These are phyloP conservation scores for Montipora efflorescens DNA, from an alignment of 64 coral and sea anemone species.

Conservation along the genomic window DNA sequence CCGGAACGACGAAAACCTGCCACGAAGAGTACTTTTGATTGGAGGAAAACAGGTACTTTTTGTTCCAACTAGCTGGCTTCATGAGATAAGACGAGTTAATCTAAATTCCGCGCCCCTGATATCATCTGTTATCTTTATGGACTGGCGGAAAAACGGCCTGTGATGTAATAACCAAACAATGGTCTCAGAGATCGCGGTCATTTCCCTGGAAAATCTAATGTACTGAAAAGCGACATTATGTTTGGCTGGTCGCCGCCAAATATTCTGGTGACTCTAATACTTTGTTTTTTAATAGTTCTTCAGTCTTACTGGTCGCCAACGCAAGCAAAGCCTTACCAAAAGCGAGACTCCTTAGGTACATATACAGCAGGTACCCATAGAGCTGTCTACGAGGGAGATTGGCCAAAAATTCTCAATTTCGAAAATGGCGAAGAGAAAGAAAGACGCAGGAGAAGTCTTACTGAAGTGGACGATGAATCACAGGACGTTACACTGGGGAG, in stretches of 20 bases:
- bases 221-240: constrained; percentile 90
- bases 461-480: constrained; percentile 50
- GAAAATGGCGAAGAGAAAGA: constrained; percentile 46
- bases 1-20: constrained; percentile 49
- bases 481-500: neutral
- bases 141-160: constrained; percentile 64
- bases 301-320: constrained; percentile 25
- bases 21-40: constrained; percentile 77
- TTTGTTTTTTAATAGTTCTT: constrained; percentile 50
- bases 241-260: constrained; percentile 94
- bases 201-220: constrained; percentile 75
- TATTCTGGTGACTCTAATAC: constrained; percentile 62
- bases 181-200: constrained; percentile 66
- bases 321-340: constrained; percentile 72
- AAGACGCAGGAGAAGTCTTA: constrained; percentile 50
- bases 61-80: constrained; percentile 63
- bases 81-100: constrained; percentile 87
- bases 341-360: constrained; percentile 63
- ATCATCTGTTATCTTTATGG: constrained; percentile 67
- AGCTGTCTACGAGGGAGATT: constrained; percentile 62
- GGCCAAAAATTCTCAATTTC: constrained; percentile 25
- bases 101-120: constrained; percentile 83
- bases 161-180: constrained; percentile 97
- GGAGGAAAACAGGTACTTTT: constrained; percentile 46
- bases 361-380: constrained; percentile 35